Conservation (phyloP, 2,797 vertebrate species). For the Florisuga fusca region DNA sequence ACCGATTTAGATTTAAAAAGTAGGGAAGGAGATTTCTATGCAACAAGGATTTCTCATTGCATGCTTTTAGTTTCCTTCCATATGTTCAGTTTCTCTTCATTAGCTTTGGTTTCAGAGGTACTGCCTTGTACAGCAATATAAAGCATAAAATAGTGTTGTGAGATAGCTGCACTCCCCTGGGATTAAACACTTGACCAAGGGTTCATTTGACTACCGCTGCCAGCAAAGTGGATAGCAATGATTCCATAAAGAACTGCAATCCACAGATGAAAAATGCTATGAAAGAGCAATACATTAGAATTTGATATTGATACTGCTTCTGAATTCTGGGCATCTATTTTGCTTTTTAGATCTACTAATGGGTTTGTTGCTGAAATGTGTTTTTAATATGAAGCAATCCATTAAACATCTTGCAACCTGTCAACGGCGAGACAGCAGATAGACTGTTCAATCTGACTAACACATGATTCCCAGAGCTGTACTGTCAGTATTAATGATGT, state of each 20-base stretch:
- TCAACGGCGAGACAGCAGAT: not conserved
- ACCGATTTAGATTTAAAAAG: not conserved
- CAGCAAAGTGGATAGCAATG: not conserved
- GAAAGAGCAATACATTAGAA: not conserved
- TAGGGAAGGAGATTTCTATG: not conserved
- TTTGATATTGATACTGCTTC: not conserved
- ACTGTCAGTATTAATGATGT: constrained; percentile 39
- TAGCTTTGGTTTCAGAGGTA: not conserved
- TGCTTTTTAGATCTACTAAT: constrained; percentile 18
- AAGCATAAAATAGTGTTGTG: not conserved
- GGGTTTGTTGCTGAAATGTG: not conserved
- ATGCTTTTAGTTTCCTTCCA: not conserved
- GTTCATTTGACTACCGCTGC: not conserved
- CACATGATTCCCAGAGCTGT: constrained; percentile 16
- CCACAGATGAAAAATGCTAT: not conserved
- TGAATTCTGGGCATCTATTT: constrained; percentile 25
- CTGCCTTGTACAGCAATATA: not conserved
- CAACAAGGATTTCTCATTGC: not conserved
- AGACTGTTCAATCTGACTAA: not conserved
- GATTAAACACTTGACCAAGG: not conserved
- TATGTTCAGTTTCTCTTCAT: not conserved
- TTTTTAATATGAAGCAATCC: constrained; percentile 2
- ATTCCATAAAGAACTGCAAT: not conserved
- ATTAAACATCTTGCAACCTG: constrained; percentile 35
- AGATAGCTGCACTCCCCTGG: not conserved